phyloP scores from a whole-genome alignment of 2,113 vertebrate genomes.

The Crotophaga sulcirostris region DNA sequence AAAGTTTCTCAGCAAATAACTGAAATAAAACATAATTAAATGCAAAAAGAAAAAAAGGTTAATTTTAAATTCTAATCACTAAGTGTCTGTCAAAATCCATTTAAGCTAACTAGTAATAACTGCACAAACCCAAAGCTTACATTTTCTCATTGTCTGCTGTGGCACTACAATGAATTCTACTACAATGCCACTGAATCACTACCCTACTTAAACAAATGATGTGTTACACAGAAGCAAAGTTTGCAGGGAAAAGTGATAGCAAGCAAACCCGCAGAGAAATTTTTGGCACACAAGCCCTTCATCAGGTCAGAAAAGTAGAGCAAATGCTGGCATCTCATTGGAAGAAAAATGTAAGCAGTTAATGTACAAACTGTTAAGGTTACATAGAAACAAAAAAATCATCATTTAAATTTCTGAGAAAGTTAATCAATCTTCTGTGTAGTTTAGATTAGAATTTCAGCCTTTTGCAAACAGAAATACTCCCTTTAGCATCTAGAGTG shows the following conservation, averaged over 20 bases:
- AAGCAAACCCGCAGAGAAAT: neutral
- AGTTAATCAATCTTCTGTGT: neutral
- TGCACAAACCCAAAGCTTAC: slow-evolving; percentile 12
- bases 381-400: neutral
- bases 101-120: slow-evolving; percentile 53
- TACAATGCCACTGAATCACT: neutral
- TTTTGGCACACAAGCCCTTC: neutral
- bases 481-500: neutral
- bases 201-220: neutral
- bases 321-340: neutral
- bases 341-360: neutral
- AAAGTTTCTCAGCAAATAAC: neutral
- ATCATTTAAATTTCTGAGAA: neutral
- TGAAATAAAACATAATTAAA: slow-evolving; percentile 51
- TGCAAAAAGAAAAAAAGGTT: neutral
- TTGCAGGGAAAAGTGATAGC: neutral
- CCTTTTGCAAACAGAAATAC: neutral
- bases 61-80: slow-evolving; percentile 62
- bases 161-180: neutral
- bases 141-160: slow-evolving; percentile 42
- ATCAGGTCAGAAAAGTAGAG: neutral
- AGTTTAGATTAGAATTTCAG: neutral
- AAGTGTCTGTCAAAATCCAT: slow-evolving; percentile 60
- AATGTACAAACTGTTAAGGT: neutral
- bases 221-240: neutral